phyloP scores from a whole-genome alignment of 1,140 invertebrate genomes.

The Sitophilus oryzae region DNA sequence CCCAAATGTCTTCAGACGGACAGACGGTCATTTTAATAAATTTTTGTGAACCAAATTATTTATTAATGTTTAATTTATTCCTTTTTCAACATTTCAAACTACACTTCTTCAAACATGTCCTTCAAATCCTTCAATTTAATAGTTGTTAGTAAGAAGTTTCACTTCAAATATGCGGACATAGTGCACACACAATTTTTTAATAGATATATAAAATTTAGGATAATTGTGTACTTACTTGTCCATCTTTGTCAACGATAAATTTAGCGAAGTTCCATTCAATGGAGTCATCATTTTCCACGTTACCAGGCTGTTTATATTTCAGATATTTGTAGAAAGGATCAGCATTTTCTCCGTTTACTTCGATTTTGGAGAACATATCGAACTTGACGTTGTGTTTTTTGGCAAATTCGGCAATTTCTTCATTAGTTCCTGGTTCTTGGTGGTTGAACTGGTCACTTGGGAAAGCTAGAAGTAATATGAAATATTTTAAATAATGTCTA shows the following conservation, averaged over 20 bases:
- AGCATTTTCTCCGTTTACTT: constrained; percentile 83
- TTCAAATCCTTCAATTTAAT: too few species aligned
- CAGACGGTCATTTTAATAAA: too few species aligned
- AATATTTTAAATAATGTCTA: too few species aligned
- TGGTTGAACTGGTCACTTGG: constrained; percentile 88
- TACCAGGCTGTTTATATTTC: constrained; percentile 71
- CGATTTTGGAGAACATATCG: constrained; percentile 72
- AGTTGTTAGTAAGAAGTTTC: too few species aligned
- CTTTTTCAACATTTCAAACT: too few species aligned
- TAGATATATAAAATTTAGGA: constrained; percentile 89
- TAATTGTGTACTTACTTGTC: constrained; percentile 94
- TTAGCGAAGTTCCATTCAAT: constrained; percentile 99
- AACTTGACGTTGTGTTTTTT: constrained; percentile 67
- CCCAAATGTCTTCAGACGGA: too few species aligned
- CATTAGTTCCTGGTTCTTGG: constrained; percentile 69
- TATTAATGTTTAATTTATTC: too few species aligned
- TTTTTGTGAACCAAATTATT: too few species aligned
- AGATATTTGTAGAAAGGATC: constrained; percentile 84
- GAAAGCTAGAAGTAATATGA: constrained; percentile 54
- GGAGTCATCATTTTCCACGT: constrained; percentile 58
- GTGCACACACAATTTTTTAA: too few species aligned
- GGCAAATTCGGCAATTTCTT: constrained; percentile 69
- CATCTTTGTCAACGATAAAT: constrained; percentile 85
- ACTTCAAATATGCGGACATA: too few species aligned
- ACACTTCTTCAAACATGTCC: too few species aligned